A percentile compares a stretch with the other conserved stretches of the same genome.
These are phyloP conservation scores for Hephaestus fuliginosus DNA, from an alignment of 2,797 vertebrate species.

Conservation along the genomic window DNA sequence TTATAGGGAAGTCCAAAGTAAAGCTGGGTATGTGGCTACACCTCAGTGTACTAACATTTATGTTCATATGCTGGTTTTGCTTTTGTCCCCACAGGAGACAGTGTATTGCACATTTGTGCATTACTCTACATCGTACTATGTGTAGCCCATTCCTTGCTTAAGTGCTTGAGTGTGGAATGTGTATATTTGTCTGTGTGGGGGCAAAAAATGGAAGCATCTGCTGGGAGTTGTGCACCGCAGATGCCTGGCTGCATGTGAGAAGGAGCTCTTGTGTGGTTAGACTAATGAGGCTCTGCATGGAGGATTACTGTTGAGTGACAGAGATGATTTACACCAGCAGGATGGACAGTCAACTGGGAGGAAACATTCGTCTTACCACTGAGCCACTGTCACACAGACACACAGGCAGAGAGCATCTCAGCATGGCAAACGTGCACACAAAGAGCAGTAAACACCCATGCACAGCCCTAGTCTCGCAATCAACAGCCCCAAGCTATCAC, in stretches of 20 bases:
- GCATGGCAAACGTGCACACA: constrained; percentile 4
- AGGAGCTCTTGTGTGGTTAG: constrained; percentile 70
- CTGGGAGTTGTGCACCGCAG: constrained; percentile 44
- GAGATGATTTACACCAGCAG: constrained; percentile 72
- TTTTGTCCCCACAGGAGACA: constrained; percentile 8
- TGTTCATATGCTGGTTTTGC: constrained; percentile 19
- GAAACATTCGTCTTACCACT: constrained; percentile 55
- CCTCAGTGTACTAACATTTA: constrained; percentile 37
- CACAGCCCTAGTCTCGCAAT: background rate
- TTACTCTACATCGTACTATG: constrained; percentile 10
- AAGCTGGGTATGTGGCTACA: constrained; percentile 36
- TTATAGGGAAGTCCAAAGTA: constrained; percentile 24
- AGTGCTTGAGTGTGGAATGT: constrained; percentile 28
- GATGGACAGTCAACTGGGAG: constrained; percentile 66
- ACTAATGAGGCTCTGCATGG: constrained; percentile 78
- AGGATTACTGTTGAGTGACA: constrained; percentile 73
- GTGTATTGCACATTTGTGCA: constrained; percentile 30
- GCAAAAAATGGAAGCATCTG: constrained; percentile 31
- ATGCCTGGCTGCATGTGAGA: constrained; percentile 56
- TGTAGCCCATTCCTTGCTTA: constrained; percentile 22
- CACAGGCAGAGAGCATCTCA: constrained; percentile 28
- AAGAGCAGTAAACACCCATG: background rate
- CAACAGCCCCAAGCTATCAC: constrained; percentile 19
- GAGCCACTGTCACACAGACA: constrained; percentile 62
- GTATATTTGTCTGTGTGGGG: constrained; percentile 25